These are phyloP conservation scores for Drosophila pseudoobscura DNA, from an alignment of 1,140 invertebrate genomes.

Conservation along the genomic window DNA sequence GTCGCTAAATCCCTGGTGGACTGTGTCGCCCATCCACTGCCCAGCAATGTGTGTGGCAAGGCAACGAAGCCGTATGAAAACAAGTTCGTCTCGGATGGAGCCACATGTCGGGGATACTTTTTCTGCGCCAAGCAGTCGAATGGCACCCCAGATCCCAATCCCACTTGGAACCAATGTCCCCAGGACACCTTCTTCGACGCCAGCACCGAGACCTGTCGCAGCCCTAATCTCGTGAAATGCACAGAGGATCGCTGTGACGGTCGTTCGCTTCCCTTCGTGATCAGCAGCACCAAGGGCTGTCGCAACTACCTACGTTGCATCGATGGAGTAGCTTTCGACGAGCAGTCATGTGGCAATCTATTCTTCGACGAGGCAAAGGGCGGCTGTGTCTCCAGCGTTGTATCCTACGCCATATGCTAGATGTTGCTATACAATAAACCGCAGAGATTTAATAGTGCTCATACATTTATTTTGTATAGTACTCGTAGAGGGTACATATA, in stretches of 20 bases:
- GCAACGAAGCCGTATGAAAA: constrained; percentile 40
- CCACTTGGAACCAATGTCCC: constrained; percentile 51
- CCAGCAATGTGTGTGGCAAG: constrained; percentile 63
- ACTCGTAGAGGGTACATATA: too few relatives aligned
- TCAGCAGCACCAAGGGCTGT: constrained; percentile 52
- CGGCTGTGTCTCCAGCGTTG: constrained; percentile 30
- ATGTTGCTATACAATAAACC: too few relatives aligned
- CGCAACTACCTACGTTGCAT: constrained; percentile 58
- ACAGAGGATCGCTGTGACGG: constrained; percentile 69
- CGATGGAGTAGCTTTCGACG: constrained; percentile 36
- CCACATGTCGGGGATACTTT: constrained; percentile 72
- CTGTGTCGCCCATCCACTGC: constrained; percentile 66
- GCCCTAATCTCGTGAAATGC: constrained; percentile 47
- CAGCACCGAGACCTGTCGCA: constrained; percentile 29
- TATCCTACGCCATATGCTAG: constrained; percentile 34
- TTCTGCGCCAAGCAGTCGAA: constrained; percentile 41
- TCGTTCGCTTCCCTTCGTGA: constrained; percentile 45
- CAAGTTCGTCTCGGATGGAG: constrained; percentile 47
- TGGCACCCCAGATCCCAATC: constrained; percentile 43
- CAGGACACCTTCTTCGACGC: constrained; percentile 60
- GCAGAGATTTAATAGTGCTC: too few relatives aligned
- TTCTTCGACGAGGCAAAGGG: constrained; percentile 56
- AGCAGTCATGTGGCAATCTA: constrained; percentile 52
- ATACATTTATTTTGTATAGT: too few relatives aligned
- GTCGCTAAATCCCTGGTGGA: constrained; percentile 46